These are phyloP conservation scores for Typhlomys cinereus DNA, from an alignment of 2,113 vertebrate genomes.

Conservation along the genomic window DNA sequence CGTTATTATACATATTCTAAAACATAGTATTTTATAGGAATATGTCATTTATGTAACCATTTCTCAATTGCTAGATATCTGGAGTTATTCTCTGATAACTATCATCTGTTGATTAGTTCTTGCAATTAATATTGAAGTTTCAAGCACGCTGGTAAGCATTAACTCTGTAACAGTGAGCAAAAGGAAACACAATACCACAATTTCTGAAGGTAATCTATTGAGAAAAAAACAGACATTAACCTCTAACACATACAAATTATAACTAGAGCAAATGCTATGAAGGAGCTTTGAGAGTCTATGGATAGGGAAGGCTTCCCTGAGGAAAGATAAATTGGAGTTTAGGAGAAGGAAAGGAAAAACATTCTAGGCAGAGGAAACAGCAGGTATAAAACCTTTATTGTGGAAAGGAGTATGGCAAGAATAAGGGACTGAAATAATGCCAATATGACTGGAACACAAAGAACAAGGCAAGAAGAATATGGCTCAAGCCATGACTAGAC, in stretches of 20 bases:
- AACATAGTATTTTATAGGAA: conserved; percentile 34
- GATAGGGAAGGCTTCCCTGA: conserved; percentile 63
- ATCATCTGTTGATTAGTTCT: conserved; percentile 6
- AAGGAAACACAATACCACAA: conserved; percentile 41
- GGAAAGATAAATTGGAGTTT: conserved; percentile 51
- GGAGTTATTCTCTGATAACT: not conserved
- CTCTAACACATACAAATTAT: conserved; percentile 48
- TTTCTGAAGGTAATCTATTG: conserved; percentile 39
- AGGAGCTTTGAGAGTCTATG: conserved; percentile 45
- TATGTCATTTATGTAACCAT: conserved; percentile 31
- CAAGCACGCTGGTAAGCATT: conserved; percentile 37
- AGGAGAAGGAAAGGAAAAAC: conserved; percentile 58
- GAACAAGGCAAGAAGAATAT: conserved; percentile 62
- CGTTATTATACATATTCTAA: conserved; percentile 21
- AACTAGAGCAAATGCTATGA: conserved; percentile 54
- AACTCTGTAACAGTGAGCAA: conserved; percentile 33
- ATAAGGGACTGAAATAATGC: conserved; percentile 50
- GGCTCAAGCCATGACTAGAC: conserved; percentile 37
- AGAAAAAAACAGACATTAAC: conserved; percentile 27
- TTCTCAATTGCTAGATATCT: not conserved
- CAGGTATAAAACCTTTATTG: conserved; percentile 37
- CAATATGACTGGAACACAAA: conserved; percentile 53
- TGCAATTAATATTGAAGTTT: conserved; percentile 39
- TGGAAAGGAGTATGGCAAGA: conserved; percentile 58
- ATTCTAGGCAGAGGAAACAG: conserved; percentile 54